Evolutionary conservation across 1,140 invertebrate species (phyloP).

Genomic region (Aplysia californica): DNA sequence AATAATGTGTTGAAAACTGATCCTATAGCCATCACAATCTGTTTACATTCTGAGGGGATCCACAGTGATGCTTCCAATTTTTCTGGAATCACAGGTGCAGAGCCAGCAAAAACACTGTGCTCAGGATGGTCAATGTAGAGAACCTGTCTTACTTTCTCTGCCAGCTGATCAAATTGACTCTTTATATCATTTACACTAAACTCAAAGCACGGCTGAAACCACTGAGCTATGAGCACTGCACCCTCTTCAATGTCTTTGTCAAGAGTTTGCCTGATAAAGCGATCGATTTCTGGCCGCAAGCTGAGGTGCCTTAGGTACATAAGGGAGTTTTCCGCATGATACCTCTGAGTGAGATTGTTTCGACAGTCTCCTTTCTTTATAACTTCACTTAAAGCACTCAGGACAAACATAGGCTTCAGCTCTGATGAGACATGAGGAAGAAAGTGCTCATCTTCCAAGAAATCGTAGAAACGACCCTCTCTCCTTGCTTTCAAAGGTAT

Average conservation of each 20-base stretch:
- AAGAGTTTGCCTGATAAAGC: not conserved
- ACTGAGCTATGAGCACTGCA: slow-evolving; percentile 5
- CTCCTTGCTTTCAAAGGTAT: not conserved
- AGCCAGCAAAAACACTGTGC: not conserved
- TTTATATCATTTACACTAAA: slow-evolving; percentile 3
- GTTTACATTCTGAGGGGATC: slow-evolving; percentile 1
- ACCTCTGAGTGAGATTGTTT: not conserved
- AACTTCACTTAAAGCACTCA: not conserved
- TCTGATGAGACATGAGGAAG: not conserved
- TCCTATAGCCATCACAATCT: slow-evolving; percentile 5
- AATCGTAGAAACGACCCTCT: not conserved
- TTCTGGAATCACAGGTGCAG: not conserved
- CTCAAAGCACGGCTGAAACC: not conserved
- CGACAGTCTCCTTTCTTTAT: not conserved
- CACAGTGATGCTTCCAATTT: not conserved
- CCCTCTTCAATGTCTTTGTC: slow-evolving; percentile 1
- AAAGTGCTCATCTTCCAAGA: not conserved
- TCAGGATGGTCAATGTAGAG: not conserved
- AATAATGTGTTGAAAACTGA: not conserved
- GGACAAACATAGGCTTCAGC: not conserved
- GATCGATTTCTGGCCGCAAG: not conserved
- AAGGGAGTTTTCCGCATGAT: slow-evolving; percentile 10
- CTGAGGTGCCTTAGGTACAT: not conserved
- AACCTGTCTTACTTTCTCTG: not conserved
- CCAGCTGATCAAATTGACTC: slow-evolving; percentile 2